Percentiles rank a stretch among this genome's conserved stretches.
These are phyloP conservation scores for Pseudanteris insignis DNA, from an alignment of 2,888 invertebrate species.

Conservation along the genomic window DNA sequence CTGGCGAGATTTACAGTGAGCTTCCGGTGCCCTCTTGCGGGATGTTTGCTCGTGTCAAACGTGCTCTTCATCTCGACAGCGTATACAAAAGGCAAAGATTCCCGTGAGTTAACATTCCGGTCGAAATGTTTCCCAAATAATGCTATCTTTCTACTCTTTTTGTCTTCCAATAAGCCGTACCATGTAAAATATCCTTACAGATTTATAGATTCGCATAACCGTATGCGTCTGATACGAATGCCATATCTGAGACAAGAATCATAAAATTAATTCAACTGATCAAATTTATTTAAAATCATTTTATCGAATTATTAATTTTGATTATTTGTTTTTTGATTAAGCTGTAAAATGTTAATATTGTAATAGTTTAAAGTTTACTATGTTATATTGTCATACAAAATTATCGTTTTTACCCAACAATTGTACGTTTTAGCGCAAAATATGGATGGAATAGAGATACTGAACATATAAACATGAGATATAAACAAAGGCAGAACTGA, in stretches of 20 bases:
- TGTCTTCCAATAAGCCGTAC: constrained; percentile 19
- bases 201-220: constrained; percentile 18
- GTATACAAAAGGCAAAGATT: constrained; percentile 29
- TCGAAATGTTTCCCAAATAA: constrained; percentile 30
- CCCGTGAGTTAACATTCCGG: constrained; percentile 14
- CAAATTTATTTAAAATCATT: no score
- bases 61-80: constrained; percentile 35
- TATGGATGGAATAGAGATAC: no score
- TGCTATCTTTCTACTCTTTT: constrained; percentile 11
- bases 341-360: no score
- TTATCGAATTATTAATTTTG: no score
- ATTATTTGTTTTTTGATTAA: no score
- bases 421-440: no score
- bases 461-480: no score
- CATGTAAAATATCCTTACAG: constrained; percentile 13
- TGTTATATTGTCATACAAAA: no score
- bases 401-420: no score
- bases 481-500: no score
- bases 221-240: neutral
- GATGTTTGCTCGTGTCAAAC: constrained; percentile 60
- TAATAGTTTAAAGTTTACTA: no score
- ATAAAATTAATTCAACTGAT: neutral
- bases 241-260: no score
- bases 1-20: constrained; percentile 64
- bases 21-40: constrained; percentile 62